Conservation (phyloP, 2,797 vertebrate genomes). For the Trematomus bernacchii region DNA sequence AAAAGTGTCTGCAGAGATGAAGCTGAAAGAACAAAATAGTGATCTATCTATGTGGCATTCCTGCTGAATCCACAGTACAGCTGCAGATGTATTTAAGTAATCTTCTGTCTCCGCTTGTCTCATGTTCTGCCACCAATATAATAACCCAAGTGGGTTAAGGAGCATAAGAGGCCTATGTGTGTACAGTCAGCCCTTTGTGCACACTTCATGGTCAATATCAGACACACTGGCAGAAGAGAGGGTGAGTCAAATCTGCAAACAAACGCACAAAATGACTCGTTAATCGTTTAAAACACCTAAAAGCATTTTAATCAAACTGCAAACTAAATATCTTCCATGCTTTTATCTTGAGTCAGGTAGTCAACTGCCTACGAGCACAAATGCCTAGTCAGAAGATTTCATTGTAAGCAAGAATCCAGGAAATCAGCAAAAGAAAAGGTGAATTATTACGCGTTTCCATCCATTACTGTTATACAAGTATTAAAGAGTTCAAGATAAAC, state of each 20-base stretch:
- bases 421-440: not conserved
- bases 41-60: constrained; percentile 5
- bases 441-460: not conserved
- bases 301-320: not conserved
- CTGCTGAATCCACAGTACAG: constrained; percentile 37
- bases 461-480: not conserved
- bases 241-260: not conserved
- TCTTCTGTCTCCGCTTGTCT: constrained; percentile 50
- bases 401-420: not conserved
- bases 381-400: too few species aligned
- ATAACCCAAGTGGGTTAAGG: constrained; percentile 54
- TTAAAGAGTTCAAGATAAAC: not conserved
- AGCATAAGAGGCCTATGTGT: constrained; percentile 51
- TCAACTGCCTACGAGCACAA: not conserved
- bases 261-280: not conserved
- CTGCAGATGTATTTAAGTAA: constrained; percentile 36
- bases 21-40: not conserved
- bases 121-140: constrained; percentile 51
- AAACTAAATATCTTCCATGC: not conserved
- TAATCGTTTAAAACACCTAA: not conserved
- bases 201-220: constrained; percentile 21
- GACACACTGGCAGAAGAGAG: not conserved
- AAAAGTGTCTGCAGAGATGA: constrained; percentile 6
- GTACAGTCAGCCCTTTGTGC: constrained; percentile 49
- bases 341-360: not conserved